Evolutionary conservation across 2,888 invertebrate genomes (phyloP).

Genomic region (Gryllus longicercus): DNA sequence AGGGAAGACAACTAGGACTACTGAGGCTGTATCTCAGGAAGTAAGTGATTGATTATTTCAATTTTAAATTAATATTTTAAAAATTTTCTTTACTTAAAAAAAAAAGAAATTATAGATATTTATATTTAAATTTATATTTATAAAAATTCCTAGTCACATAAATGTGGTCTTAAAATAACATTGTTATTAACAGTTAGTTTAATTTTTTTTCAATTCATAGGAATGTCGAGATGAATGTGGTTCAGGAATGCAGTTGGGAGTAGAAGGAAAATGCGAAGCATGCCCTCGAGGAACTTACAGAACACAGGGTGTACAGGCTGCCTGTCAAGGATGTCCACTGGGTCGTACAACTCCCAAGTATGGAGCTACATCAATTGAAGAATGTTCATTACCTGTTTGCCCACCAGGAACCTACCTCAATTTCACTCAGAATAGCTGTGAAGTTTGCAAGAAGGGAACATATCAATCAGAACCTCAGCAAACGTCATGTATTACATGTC

Average conservation of each 20-base stretch:
- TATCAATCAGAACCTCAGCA: slow-evolving; percentile 89
- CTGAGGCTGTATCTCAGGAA: slow-evolving; percentile 80
- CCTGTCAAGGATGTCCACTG: slow-evolving; percentile 82
- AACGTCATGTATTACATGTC: slow-evolving; percentile 79
- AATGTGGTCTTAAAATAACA: too few relatives aligned
- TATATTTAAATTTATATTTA: too few relatives aligned
- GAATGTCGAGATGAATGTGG: slow-evolving; percentile 90
- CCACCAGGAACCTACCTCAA: slow-evolving; percentile 81
- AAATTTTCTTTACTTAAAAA: neutral
- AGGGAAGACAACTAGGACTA: slow-evolving; percentile 87
- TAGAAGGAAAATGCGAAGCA: slow-evolving; percentile 86
- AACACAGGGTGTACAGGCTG: slow-evolving; percentile 80
- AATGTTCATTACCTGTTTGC: slow-evolving; percentile 89
- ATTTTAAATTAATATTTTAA: neutral
- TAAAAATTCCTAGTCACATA: too few relatives aligned
- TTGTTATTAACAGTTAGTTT: neutral
- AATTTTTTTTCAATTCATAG: slow-evolving; percentile 32
- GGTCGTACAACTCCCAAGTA: slow-evolving; percentile 85
- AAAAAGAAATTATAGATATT: too few relatives aligned
- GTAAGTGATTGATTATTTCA: slow-evolving; percentile 35
- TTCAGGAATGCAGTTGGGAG: slow-evolving; percentile 77
- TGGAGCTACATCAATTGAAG: slow-evolving; percentile 79
- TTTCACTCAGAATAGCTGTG: slow-evolving; percentile 78
- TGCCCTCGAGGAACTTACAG: slow-evolving; percentile 87
- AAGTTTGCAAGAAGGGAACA: slow-evolving; percentile 82